phyloP scores from a whole-genome alignment of 1,140 invertebrate species.

The Spodoptera litura region DNA sequence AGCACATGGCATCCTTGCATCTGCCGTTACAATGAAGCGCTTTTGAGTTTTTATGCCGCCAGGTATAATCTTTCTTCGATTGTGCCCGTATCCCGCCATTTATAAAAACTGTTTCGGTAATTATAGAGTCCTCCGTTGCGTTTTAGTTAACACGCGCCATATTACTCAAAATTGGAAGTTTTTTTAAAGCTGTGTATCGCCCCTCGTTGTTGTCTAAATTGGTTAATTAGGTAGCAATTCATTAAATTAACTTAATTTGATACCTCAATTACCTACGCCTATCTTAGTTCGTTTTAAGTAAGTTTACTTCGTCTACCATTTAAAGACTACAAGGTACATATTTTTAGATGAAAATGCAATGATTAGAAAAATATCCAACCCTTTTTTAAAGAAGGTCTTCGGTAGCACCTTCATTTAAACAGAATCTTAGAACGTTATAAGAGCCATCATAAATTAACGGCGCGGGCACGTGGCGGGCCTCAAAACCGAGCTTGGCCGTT shows the following conservation, averaged over 20 bases:
- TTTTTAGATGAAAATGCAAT: no score
- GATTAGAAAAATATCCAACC: no score
- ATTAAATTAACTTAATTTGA: no score
- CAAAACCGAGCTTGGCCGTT: not conserved
- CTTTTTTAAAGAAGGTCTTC: no score
- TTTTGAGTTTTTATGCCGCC: conserved; percentile 9
- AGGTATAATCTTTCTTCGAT: conserved; percentile 33
- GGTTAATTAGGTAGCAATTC: no score
- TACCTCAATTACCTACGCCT: no score
- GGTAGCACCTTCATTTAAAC: not conserved
- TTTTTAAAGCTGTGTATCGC: not conserved
- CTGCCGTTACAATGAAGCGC: conserved; percentile 51
- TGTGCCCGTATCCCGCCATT: conserved; percentile 21
- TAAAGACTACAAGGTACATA: no score
- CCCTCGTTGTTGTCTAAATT: not conserved
- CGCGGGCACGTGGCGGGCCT: conserved; percentile 6
- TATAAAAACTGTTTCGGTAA: conserved; percentile 27
- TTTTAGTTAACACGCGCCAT: conserved; percentile 9
- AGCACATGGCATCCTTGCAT: conserved; percentile 55
- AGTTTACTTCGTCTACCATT: no score
- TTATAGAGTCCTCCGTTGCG: conserved; percentile 7
- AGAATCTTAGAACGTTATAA: conserved; percentile 11
- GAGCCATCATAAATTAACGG: conserved; percentile 17
- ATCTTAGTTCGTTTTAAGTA: no score
- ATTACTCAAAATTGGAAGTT: not conserved